These are phyloP conservation scores for Brachyalestes nurse DNA, from an alignment of 2,797 vertebrate species.

Conservation along the genomic window DNA sequence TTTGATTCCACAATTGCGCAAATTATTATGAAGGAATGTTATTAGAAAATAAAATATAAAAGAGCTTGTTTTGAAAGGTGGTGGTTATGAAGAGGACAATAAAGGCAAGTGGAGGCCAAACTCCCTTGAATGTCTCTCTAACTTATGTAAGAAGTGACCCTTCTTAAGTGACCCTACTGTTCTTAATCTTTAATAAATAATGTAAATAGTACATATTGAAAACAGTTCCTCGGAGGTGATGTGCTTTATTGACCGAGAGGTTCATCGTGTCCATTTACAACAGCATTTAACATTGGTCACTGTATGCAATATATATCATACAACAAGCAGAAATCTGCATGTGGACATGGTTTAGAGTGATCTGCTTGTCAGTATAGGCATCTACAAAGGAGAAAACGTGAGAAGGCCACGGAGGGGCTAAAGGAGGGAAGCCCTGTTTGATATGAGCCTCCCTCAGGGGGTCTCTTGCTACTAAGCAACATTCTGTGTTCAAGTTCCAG, in stretches of 20 bases:
- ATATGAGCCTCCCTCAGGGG: constrained; percentile 71
- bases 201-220: not conserved
- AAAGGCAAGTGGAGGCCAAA: not conserved
- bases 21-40: not conserved
- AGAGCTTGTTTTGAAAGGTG: constrained; percentile 7
- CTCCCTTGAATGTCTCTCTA: not conserved
- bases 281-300: not conserved
- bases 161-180: not conserved
- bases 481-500: constrained; percentile 75
- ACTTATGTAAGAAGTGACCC: not conserved
- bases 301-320: not conserved
- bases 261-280: not conserved
- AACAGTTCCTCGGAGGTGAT: not conserved
- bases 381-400: constrained; percentile 50
- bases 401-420: constrained; percentile 55
- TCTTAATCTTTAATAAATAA: not conserved
- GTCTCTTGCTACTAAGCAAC: constrained; percentile 65
- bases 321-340: not conserved
- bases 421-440: constrained; percentile 69
- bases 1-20: not conserved
- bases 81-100: not conserved
- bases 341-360: not conserved
- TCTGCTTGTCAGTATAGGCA: constrained; percentile 26
- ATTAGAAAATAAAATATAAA: too few species aligned
- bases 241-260: not conserved